Conservation (phyloP, 2,113 vertebrate genomes). For the Lophius piscatorius region DNA sequence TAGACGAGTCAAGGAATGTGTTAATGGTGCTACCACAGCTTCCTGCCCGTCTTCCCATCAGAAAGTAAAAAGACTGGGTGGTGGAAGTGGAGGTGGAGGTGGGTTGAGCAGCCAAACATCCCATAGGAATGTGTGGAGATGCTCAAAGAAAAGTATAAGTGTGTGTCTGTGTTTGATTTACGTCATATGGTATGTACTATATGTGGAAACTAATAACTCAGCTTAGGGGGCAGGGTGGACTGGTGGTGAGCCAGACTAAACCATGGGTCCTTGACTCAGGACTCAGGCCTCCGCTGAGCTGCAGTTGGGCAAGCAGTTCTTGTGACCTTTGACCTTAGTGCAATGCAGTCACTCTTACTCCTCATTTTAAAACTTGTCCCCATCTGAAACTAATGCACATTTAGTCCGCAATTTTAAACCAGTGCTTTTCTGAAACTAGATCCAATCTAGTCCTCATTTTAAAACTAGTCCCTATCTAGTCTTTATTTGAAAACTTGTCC, state of each 20-base stretch:
- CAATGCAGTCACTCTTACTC: neutral
- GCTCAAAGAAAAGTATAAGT: conserved; percentile 32
- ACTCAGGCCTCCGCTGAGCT: neutral
- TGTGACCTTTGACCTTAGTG: conserved; percentile 14
- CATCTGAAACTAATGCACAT: no score
- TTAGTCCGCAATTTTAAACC: no score
- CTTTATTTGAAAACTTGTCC: no score
- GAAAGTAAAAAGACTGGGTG: neutral
- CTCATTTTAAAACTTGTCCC: no score
- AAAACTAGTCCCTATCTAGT: no score
- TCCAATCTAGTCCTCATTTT: no score
- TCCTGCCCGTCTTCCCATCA: conserved; percentile 67
- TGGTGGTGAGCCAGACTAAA: conserved; percentile 11
- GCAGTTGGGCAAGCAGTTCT: neutral
- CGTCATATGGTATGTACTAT: conserved; percentile 47
- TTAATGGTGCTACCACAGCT: conserved; percentile 74
- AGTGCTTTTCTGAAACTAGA: no score
- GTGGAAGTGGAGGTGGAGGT: conserved; percentile 15
- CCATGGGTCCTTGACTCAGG: conserved; percentile 9
- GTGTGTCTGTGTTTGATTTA: conserved; percentile 58
- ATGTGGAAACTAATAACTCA: no score
- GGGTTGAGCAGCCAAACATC: conserved; percentile 31
- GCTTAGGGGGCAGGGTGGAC: neutral
- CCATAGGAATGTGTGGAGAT: conserved; percentile 22
- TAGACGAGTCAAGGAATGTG: conserved; percentile 74